These are phyloP conservation scores for Pinctada fucata DNA, from an alignment of 2,888 invertebrate genomes.

Conservation along the genomic window DNA sequence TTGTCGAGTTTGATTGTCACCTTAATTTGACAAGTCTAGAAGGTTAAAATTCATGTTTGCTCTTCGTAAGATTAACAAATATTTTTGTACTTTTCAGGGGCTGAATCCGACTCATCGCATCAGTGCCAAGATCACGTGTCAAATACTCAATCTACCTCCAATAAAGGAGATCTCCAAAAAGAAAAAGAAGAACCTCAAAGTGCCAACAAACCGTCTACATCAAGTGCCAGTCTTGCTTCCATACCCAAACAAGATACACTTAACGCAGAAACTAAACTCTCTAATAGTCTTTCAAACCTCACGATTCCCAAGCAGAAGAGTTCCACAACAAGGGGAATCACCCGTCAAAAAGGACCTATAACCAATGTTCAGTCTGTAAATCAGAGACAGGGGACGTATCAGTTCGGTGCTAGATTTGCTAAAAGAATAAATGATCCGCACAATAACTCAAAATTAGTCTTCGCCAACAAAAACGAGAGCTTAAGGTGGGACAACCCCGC, in stretches of 20 bases:
- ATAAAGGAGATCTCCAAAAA: slow-evolving; percentile 6
- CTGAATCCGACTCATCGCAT: slow-evolving; percentile 36
- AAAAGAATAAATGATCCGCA: slow-evolving; percentile 10
- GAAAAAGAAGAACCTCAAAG: not conserved
- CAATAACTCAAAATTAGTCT: not conserved
- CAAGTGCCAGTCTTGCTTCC: slow-evolving; percentile 10
- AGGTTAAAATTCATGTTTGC: too few species aligned
- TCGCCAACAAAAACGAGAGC: slow-evolving; percentile 52
- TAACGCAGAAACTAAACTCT: slow-evolving; percentile 5
- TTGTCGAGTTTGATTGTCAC: too few species aligned
- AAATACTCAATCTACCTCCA: slow-evolving; percentile 14
- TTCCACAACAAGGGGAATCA: slow-evolving; percentile 12
- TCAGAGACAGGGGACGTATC: slow-evolving; percentile 28
- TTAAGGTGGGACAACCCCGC: slow-evolving; percentile 69
- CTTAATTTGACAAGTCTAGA: too few species aligned
- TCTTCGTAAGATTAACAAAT: too few species aligned
- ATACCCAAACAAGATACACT: not conserved
- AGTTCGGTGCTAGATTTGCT: slow-evolving; percentile 48
- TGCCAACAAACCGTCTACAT: not conserved
- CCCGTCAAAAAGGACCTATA: slow-evolving; percentile 10
- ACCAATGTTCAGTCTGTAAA: slow-evolving; percentile 13
- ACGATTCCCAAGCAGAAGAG: slow-evolving; percentile 18
- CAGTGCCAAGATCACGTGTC: slow-evolving; percentile 22
- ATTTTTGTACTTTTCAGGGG: slow-evolving; percentile 13
- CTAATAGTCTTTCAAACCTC: not conserved